These are phyloP conservation scores for Chloroclysta siterata DNA, from an alignment of 2,888 invertebrate genomes.

Conservation along the genomic window DNA sequence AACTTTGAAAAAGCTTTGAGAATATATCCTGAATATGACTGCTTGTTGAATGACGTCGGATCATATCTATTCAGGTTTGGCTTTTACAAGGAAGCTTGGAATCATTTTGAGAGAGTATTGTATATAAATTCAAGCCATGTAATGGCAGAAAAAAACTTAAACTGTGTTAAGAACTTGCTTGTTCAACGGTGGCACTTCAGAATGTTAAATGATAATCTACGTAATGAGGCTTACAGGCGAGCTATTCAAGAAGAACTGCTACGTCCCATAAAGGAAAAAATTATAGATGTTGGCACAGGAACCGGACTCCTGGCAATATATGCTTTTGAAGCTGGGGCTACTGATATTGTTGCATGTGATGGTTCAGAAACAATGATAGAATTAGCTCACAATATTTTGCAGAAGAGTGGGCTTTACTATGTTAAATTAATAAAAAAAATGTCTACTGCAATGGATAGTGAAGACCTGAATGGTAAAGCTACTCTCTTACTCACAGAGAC, in stretches of 20 bases:
- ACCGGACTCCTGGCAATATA: conserved; percentile 90
- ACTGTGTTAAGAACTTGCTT: conserved; percentile 87
- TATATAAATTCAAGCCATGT: conserved; percentile 78
- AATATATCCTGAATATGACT: conserved; percentile 59
- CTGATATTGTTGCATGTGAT: conserved; percentile 88
- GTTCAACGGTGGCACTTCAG: conserved; percentile 93
- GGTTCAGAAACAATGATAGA: conserved; percentile 86
- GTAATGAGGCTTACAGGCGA: conserved; percentile 87
- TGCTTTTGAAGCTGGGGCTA: conserved; percentile 83
- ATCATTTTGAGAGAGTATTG: conserved; percentile 83
- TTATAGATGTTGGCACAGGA: conserved; percentile 91
- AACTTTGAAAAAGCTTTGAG: conserved; percentile 61
- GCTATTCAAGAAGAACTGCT: conserved; percentile 87
- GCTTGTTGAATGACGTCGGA: conserved; percentile 69
- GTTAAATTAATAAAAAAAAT: conserved; percentile 84
- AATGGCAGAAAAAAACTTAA: conserved; percentile 87
- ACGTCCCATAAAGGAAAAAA: conserved; percentile 70
- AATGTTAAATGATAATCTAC: conserved; percentile 90
- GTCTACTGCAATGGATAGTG: conserved; percentile 83
- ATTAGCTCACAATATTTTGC: conserved; percentile 78
- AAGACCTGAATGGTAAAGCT: conserved; percentile 83
- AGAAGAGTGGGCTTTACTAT: conserved; percentile 78
- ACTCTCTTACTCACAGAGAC: conserved; percentile 90
- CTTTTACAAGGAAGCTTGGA: conserved; percentile 82
- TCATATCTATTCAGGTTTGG: conserved; percentile 80